Evolutionary conservation across 2,113 vertebrate species (phyloP).

Genomic region (Corydoras maculifer): DNA sequence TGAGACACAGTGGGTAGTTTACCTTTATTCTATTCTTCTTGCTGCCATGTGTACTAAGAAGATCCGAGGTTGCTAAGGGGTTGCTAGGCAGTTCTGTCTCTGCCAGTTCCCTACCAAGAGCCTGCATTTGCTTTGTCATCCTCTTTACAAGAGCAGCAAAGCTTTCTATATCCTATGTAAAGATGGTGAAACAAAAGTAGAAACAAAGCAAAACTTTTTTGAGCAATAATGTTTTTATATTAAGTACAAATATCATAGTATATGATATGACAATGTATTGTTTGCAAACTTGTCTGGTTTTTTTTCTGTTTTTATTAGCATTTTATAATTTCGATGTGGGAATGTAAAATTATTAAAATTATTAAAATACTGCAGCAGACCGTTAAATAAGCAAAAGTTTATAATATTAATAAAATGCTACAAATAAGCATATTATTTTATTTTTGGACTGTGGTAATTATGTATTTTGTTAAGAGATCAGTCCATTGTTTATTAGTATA

Average conservation of each 20-base stretch:
- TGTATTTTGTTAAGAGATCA: too few species aligned
- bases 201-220: neutral
- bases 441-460: too few species aligned
- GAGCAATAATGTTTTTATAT: neutral
- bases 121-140: constrained; percentile 28
- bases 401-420: too few species aligned
- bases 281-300: neutral
- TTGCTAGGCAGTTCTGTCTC: constrained; percentile 35
- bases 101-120: constrained; percentile 30
- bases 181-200: constrained; percentile 4
- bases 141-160: constrained; percentile 29
- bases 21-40: constrained; percentile 30
- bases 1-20: neutral
- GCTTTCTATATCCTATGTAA: constrained; percentile 29
- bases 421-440: too few species aligned
- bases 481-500: too few species aligned
- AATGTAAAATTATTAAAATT: too few species aligned
- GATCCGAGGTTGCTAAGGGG: constrained; percentile 27
- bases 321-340: neutral
- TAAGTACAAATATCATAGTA: neutral
- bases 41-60: constrained; percentile 31
- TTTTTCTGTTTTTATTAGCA: neutral
- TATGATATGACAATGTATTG: neutral
- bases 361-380: too few species aligned
- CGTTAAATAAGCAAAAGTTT: too few species aligned